These are phyloP conservation scores for Typhlichthys subterraneus DNA, from an alignment of 2,797 vertebrate genomes.

Conservation along the genomic window DNA sequence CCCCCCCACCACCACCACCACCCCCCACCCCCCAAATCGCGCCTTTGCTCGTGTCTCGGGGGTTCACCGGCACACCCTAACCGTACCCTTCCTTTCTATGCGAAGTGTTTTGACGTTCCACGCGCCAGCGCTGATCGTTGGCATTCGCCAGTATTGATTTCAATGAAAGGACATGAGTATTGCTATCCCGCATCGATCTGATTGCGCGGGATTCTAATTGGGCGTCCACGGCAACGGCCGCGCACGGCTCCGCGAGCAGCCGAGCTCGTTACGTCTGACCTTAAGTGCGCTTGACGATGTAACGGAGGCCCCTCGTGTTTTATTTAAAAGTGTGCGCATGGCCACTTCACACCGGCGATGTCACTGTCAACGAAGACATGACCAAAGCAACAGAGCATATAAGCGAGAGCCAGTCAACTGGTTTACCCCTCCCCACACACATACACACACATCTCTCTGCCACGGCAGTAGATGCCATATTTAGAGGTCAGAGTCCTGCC, in stretches of 20 bases:
- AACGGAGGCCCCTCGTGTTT: slow-evolving; percentile 15
- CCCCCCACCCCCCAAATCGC: neutral
- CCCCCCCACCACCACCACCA: too few species aligned
- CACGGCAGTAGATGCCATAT: slow-evolving; percentile 56
- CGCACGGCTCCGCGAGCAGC: neutral
- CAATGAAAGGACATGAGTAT: slow-evolving; percentile 41
- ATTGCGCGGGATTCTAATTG: slow-evolving; percentile 44
- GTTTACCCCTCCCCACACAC: slow-evolving; percentile 1
- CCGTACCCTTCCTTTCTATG: neutral
- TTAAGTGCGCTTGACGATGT: too few species aligned
- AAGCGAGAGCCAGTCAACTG: slow-evolving; percentile 22
- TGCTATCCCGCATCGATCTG: slow-evolving; percentile 56
- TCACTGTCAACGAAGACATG: neutral
- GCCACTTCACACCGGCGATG: slow-evolving; percentile 14
- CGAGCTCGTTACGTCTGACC: too few species aligned
- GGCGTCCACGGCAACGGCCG: slow-evolving; percentile 26
- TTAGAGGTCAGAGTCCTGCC: slow-evolving; percentile 53
- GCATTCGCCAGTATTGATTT: slow-evolving; percentile 41
- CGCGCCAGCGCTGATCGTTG: neutral
- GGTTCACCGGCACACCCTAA: slow-evolving; percentile 4
- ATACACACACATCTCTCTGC: neutral
- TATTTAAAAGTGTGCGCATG: slow-evolving; percentile 29
- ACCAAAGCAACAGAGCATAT: slow-evolving; percentile 20
- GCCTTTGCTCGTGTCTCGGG: neutral
- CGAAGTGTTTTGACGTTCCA: slow-evolving; percentile 2